These are phyloP conservation scores for Octonoba sinensis DNA, from an alignment of 2,888 invertebrate species.

Conservation along the genomic window DNA sequence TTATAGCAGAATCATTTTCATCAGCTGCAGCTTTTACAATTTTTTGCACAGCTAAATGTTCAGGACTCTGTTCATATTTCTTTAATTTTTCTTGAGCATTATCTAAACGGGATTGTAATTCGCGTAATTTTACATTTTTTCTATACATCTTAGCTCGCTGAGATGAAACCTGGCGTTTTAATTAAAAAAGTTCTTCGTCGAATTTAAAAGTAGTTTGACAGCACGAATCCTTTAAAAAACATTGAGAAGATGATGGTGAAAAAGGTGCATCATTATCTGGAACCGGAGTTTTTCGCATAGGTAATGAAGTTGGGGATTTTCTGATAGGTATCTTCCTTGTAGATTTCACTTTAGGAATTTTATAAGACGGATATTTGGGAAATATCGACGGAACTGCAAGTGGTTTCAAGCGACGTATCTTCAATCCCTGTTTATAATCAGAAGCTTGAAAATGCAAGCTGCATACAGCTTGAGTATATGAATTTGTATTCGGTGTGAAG, in stretches of 20 bases:
- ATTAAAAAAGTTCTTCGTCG: not conserved
- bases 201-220: not conserved
- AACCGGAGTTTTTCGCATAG: not conserved
- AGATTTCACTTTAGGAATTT: not conserved
- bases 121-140: not conserved
- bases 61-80: not conserved
- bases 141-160: not conserved
- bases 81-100: not conserved
- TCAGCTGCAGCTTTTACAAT: not conserved
- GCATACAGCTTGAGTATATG: not conserved
- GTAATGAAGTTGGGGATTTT: not conserved
- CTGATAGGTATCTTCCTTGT: not conserved
- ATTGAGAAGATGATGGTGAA: not conserved
- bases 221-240: not conserved
- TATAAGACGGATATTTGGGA: not conserved
- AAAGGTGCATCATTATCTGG: no score
- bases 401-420: not conserved
- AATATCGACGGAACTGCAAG: not conserved
- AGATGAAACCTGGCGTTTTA: not conserved
- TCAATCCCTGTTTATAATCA: not conserved
- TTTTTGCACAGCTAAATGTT: not conserved
- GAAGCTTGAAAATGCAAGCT: not conserved
- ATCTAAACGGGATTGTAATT: not conserved
- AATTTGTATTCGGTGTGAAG: constrained; percentile 2
- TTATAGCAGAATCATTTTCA: not conserved